Evolutionary conservation across 1,140 invertebrate genomes (phyloP).

Genomic region (Caenorhabditis brenneri): DNA sequence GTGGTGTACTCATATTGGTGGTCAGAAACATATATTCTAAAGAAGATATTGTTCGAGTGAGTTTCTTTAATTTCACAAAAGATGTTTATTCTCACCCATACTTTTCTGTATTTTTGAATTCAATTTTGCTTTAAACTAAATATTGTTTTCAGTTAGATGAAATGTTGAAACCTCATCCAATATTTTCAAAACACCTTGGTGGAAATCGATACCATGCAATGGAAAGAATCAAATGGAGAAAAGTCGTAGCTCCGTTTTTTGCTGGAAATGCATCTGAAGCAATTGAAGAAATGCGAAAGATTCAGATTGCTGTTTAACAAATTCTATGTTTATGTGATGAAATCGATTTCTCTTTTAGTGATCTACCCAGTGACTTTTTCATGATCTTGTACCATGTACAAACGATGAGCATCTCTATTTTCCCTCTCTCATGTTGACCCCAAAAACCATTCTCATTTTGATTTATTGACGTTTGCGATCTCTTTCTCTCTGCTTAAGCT

Average conservation of each 20-base stretch:
- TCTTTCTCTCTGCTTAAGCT: slow-evolving; percentile 16
- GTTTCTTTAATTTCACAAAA: neutral
- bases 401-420: neutral
- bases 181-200: neutral
- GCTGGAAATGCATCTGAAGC: slow-evolving; percentile 14
- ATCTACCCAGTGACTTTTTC: neutral
- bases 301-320: neutral
- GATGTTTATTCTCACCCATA: too few relatives aligned
- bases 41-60: neutral
- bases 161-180: neutral
- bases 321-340: neutral
- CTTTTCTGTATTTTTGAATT: too few relatives aligned
- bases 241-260: neutral
- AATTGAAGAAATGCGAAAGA: neutral
- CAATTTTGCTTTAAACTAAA: neutral
- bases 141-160: neutral
- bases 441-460: neutral
- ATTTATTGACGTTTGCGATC: neutral
- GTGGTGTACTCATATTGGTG: neutral
- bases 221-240: neutral
- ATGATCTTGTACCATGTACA: slow-evolving; percentile 12
- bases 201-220: neutral
- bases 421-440: neutral
- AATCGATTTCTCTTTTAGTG: neutral
- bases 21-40: neutral